Base-by-base conservation (phyloP, 30 jellyfish, hydroid and myxozoan genomes). In the Turritopsis rubra region DNA sequence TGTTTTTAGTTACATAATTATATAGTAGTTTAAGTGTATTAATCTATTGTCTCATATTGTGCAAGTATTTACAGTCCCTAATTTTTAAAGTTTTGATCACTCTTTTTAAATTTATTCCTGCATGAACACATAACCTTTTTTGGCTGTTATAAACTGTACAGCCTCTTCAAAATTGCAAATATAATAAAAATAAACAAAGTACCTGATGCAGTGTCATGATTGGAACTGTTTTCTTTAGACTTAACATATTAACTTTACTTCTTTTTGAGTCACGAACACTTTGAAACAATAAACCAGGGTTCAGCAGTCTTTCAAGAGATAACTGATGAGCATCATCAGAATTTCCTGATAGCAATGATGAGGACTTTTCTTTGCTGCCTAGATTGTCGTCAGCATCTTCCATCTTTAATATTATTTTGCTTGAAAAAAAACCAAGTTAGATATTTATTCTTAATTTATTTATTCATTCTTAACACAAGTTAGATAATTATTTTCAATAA, bases 141-240 rank as follows among this genome's bases (percentile, higher is more conserved):
- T n/a, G n/a, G n/a, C n/a, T n/a, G n/a, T n/a, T n/a, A n/a, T n/a
- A n/a, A n/a, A n/a, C n/a, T n/a, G n/a, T n/a, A n/a, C n/a, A n/a
- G n/a, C n/a, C n/a, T n/a, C n/a, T n/a, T n/a, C n/a, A n/a, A n/a
- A n/a, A n/a, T n/a, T n/a, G n/a, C n/a, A n/a, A n/a, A n/a, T n/a
- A n/a, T n/a, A n/a, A n/a, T 13, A 41, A 3, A 41, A 41, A 3
- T 41, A 41, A 41, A 41, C 9, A 41, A 68, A 27, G 8, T 27
- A 68, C 77, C 77, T 68, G 77, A 8, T 68, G 77, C 77, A 68
- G 30, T 68, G 77, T 68, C 77, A 68, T 68, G 31, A 68, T n/a
- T 68, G 77, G 77, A 68, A 27, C 30, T 8, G 19, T n/a, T 68
- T 68, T 68, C 77, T 68, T 23, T 9, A 68, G 8, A 68, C 77